A percentile compares a stretch with the other conserved stretches of the same genome.
These are phyloP conservation scores for Salvelinus fontinalis DNA, from an alignment of 2,113 vertebrate species.

Conservation along the genomic window DNA sequence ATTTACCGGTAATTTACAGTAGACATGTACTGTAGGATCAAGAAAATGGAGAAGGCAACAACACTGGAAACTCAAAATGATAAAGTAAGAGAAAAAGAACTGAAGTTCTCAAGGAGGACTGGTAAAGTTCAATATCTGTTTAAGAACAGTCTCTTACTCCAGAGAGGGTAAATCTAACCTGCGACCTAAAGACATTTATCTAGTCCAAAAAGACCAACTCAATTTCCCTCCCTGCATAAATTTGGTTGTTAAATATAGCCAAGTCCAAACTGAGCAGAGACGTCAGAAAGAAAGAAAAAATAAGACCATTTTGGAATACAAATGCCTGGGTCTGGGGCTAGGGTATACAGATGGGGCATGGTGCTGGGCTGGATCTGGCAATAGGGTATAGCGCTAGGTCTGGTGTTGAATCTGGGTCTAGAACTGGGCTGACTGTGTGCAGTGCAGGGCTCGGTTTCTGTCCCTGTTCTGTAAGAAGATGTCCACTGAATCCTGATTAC, in stretches of 20 bases:
- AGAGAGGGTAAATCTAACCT: not conserved
- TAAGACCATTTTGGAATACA: not conserved
- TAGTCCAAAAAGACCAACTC: not conserved
- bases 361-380: too few relatives aligned
- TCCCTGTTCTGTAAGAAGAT: too few relatives aligned
- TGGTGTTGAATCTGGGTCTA: not conserved
- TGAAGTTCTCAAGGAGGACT: not conserved
- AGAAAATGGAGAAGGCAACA: too few relatives aligned
- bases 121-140: not conserved
- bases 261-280: not conserved
- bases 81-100: too few relatives aligned
- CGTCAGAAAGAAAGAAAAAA: not conserved
- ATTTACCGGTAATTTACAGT: too few relatives aligned
- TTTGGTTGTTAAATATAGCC: slow-evolving; percentile 1
- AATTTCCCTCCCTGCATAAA: not conserved
- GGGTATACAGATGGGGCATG: too few relatives aligned
- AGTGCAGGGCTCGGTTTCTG: not conserved
- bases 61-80: too few relatives aligned
- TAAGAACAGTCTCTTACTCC: not conserved
- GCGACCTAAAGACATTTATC: slow-evolving; percentile 10
- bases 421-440: not conserved
- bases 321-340: too few relatives aligned
- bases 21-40: too few relatives aligned
- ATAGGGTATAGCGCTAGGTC: not conserved
- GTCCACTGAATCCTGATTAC: too few relatives aligned